These are phyloP conservation scores for Cerastis rubricosa DNA, from an alignment of 2,888 invertebrate genomes.

Conservation along the genomic window DNA sequence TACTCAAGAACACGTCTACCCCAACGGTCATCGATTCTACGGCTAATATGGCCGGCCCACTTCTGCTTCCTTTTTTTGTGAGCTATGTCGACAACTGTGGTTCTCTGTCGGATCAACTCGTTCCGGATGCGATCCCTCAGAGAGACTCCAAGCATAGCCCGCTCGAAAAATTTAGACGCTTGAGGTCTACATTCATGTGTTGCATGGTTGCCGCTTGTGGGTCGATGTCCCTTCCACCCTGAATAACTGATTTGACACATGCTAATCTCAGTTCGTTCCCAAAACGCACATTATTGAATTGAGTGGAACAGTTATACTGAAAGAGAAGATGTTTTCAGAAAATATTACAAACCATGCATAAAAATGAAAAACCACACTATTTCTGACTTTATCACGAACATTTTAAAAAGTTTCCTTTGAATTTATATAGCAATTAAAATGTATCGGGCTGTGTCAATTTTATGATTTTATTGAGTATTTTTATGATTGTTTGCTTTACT, in stretches of 20 bases:
- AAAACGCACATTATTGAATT: background rate
- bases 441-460: constrained; percentile 28
- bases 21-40: no score
- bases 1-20: no score
- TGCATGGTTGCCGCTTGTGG: background rate
- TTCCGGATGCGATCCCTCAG: no score
- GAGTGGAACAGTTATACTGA: background rate
- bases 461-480: constrained; percentile 21
- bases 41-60: no score
- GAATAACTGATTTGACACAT: background rate
- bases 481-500: background rate
- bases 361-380: constrained; percentile 38
- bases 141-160: no score
- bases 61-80: no score
- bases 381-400: constrained; percentile 33
- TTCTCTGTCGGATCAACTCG: no score
- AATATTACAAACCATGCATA: constrained; percentile 42
- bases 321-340: background rate
- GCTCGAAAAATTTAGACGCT: background rate
- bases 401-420: constrained; percentile 34
- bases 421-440: constrained; percentile 35
- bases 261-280: background rate
- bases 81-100: no score
- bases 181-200: background rate
- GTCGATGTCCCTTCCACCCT: background rate